Base-by-base conservation (phyloP, 1,140 invertebrate species). In the Drosophila bocki region DNA sequence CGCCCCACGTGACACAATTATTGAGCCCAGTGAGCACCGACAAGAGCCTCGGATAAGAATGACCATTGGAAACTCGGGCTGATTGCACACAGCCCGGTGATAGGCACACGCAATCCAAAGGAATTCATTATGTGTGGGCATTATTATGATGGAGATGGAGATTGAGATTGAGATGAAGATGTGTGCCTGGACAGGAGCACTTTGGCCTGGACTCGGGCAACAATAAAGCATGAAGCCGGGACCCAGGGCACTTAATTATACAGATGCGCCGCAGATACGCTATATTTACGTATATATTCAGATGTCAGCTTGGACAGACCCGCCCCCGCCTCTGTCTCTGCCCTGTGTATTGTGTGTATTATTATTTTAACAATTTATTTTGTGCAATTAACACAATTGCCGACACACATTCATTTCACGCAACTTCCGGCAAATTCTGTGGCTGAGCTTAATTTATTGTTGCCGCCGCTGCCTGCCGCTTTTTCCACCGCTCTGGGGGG, bases 311-410 rank as follows among this genome's bases (percentile, higher is more conserved):
- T 41, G 26, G 15, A 51, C 45, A 29, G 32, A 7, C 7, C 57
- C 17, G 35, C 19, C 45, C 45, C 13, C 5, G 44, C 15, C 13
- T 11, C 19, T 22, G 26, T 7, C 15, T 17, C 53, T 29, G 48
- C 37, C 54, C 32, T 45, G 61, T 70, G 65, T 83, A 75, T 78
- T 88, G 86, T 50, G 54, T 76, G 71, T 88, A 75, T 81, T 88
- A 88, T 88, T 90, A 90, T 88, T 88, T 88, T 88, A 88, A 88
- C 84, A 88, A 88, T 90, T 90, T 88, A 88, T 88, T 88, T 88
- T 90, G 78, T 77, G 84, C 85, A 88, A 88, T 88, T 88, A 88
- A 88, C 84, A 90, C 84, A 88, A 88, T 88, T 88, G 85, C 84
- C 85, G 81, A 88, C 81, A 90, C 84, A 87, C 84, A 87, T 87